Conservation (phyloP, 1,140 invertebrate genomes). For the Diorhabda elongata region DNA sequence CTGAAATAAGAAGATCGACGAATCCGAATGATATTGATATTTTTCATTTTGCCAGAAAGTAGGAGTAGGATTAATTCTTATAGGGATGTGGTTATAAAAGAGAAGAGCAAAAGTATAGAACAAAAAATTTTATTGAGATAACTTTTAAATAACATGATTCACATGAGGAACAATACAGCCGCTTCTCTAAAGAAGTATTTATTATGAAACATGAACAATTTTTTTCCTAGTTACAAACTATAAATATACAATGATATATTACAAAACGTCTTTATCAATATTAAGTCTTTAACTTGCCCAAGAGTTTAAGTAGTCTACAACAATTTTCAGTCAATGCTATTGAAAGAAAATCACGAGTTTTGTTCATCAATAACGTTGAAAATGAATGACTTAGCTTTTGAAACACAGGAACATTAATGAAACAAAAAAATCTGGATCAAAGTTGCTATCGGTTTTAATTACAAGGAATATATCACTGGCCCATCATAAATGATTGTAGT, state of each 20-base stretch:
- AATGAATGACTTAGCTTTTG: constrained; percentile 49
- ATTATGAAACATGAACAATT: constrained; percentile 45
- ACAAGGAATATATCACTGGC: constrained; percentile 23
- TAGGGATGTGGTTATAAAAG: too few species aligned
- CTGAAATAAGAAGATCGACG: too few species aligned
- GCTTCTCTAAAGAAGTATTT: constrained; percentile 43
- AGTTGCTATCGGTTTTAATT: constrained; percentile 18
- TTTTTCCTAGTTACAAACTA: constrained; percentile 42
- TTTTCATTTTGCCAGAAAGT: too few species aligned
- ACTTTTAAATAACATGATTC: constrained; percentile 46
- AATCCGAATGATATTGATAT: too few species aligned
- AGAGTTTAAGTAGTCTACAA: constrained; percentile 40
- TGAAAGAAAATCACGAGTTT: not conserved
- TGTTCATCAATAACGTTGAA: constrained; percentile 6
- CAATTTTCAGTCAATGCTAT: constrained; percentile 26
- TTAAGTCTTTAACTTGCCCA: constrained; percentile 45
- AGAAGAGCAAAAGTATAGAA: constrained; percentile 27
- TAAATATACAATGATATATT: constrained; percentile 45
- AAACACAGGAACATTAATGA: constrained; percentile 49
- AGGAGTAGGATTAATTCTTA: too few species aligned
- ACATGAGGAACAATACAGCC: constrained; percentile 46
- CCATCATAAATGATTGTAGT: constrained; percentile 19
- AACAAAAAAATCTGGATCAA: too few species aligned
- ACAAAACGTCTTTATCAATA: constrained; percentile 44
- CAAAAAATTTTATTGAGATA: constrained; percentile 45